A percentile compares a stretch with the other conserved stretches of the same genome.
These are phyloP conservation scores for Euura saliciscinereae DNA, from an alignment of 1,140 invertebrate genomes.

Conservation along the genomic window DNA sequence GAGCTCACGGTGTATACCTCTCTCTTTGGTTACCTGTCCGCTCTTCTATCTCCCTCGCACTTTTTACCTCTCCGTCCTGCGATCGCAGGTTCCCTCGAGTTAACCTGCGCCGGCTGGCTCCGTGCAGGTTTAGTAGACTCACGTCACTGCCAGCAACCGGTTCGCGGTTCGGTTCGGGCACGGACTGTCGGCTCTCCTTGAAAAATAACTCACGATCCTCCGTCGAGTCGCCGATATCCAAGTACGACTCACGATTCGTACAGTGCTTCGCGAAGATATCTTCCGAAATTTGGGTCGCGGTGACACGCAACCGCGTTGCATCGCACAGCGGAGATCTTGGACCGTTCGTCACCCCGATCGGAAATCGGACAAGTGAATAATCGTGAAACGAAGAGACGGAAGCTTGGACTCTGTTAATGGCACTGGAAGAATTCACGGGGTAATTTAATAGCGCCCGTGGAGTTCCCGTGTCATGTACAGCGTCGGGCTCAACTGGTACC, in stretches of 20 bases:
- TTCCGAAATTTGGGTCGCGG: too few relatives aligned
- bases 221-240: too few relatives aligned
- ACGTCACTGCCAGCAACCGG: conserved; percentile 60
- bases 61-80: conserved; percentile 26
- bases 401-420: conserved; percentile 58
- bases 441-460: conserved; percentile 56
- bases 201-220: too few relatives aligned
- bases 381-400: too few relatives aligned
- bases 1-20: conserved; percentile 6
- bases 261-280: too few relatives aligned
- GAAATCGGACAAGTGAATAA: too few relatives aligned
- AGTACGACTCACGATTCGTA: too few relatives aligned
- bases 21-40: conserved; percentile 8
- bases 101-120: conserved; percentile 56
- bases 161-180: conserved; percentile 38
- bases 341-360: too few relatives aligned
- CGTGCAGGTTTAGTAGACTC: conserved; percentile 57
- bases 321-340: too few relatives aligned
- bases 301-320: too few relatives aligned
- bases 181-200: too few relatives aligned
- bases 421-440: conserved; percentile 64
- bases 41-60: conserved; percentile 13
- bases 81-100: conserved; percentile 55
- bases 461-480: conserved; percentile 63
- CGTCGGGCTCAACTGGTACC: conserved; percentile 47